phyloP scores from a whole-genome alignment of 2,888 invertebrate genomes.

The Scrobipalpa atriplicella region DNA sequence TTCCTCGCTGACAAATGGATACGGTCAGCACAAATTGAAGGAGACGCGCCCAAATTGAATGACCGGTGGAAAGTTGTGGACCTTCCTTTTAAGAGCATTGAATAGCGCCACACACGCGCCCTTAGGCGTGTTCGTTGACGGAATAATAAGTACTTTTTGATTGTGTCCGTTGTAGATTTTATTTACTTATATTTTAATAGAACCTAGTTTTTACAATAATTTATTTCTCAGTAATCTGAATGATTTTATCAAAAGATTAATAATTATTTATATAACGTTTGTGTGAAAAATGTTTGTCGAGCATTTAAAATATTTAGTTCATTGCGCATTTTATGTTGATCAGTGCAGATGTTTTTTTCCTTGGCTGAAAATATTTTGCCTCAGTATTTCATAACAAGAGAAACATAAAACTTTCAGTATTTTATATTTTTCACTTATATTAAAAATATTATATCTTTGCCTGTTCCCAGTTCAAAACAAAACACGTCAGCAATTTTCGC shows the following conservation, averaged over 20 bases:
- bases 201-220: neutral
- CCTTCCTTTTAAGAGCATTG: conserved; percentile 34
- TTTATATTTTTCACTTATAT: no score
- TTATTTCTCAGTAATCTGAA: no score
- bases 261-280: no score
- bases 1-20: conserved; percentile 30
- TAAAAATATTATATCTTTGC: no score
- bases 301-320: no score
- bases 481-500: conserved; percentile 12
- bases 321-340: no score
- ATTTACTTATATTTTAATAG: neutral
- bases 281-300: no score
- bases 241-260: no score
- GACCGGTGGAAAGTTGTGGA: conserved; percentile 25
- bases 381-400: no score
- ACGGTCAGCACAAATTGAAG: conserved; percentile 32
- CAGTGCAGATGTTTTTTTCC: no score
- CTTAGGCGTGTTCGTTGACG: conserved; percentile 30
- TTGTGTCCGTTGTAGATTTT: neutral
- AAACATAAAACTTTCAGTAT: no score
- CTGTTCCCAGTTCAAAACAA: neutral
- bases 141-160: conserved; percentile 23
- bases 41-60: conserved; percentile 31
- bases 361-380: no score
- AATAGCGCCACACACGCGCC: conserved; percentile 34